Conservation (phyloP, 2,113 vertebrate species). For the Panthera uncia region DNA sequence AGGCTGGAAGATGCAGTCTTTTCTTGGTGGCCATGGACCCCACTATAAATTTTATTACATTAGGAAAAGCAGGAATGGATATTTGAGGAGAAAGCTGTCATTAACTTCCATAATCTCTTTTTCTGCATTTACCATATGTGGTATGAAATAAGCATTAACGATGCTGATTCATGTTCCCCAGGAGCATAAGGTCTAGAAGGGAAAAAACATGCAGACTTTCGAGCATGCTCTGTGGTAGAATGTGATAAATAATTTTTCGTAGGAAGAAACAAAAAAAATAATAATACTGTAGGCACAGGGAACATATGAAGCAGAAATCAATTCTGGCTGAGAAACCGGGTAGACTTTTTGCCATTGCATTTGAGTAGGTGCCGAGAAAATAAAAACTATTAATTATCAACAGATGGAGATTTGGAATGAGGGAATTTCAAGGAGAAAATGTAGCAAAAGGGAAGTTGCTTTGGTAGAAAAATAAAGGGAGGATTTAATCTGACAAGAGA, state of each 20-base stretch:
- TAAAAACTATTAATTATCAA: background rate
- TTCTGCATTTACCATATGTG: background rate
- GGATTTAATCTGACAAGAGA: background rate
- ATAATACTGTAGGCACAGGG: background rate
- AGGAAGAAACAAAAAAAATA: background rate
- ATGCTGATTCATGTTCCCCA: background rate
- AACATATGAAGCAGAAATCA: background rate
- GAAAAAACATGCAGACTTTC: background rate
- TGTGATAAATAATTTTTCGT: background rate
- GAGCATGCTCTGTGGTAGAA: background rate
- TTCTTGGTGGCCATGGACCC: background rate
- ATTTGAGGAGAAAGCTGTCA: background rate
- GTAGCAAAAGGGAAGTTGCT: background rate
- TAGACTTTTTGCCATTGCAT: background rate
- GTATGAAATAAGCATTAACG: background rate
- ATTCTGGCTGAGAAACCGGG: background rate
- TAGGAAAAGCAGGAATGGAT: background rate
- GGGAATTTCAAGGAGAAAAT: background rate
- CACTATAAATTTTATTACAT: background rate
- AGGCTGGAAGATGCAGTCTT: background rate
- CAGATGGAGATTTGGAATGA: background rate
- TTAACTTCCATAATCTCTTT: background rate
- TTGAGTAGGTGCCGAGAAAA: background rate
- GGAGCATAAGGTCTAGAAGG: background rate
- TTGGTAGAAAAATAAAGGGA: background rate